A percentile compares a stretch with the other conserved stretches of the same genome.
phyloP scores from a whole-genome alignment of 2,888 invertebrate genomes.

The Eristalis pertinax region DNA sequence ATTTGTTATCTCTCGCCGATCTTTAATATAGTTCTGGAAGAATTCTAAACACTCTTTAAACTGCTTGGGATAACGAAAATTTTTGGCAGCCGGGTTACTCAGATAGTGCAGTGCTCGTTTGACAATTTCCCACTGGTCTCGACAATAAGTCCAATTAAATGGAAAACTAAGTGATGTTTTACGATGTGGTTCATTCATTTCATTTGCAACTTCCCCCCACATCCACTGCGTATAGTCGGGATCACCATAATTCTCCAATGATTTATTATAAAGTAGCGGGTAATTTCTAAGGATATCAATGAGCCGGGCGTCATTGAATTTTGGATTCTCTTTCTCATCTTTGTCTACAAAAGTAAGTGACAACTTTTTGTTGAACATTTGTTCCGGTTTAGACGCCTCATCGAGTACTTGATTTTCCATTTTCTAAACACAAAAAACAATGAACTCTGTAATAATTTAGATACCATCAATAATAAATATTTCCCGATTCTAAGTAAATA shows the following conservation, averaged over 20 bases:
- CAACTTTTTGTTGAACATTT: slow-evolving; percentile 10
- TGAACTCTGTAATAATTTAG: neutral
- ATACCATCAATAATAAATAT: neutral
- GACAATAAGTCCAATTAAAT: slow-evolving; percentile 46
- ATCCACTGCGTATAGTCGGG: slow-evolving; percentile 63
- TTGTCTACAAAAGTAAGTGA: slow-evolving; percentile 52
- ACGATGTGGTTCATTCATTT: slow-evolving; percentile 61
- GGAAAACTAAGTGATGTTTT: slow-evolving; percentile 53
- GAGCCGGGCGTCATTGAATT: slow-evolving; percentile 59
- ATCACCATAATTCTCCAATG: slow-evolving; percentile 57
- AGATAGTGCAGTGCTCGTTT: slow-evolving; percentile 46
- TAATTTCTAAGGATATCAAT: slow-evolving; percentile 57
- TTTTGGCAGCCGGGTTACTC: slow-evolving; percentile 58
- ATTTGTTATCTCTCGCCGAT: slow-evolving; percentile 31
- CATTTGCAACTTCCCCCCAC: slow-evolving; percentile 64
- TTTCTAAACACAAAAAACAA: neutral
- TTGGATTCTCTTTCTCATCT: slow-evolving; percentile 61
- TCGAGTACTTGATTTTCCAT: slow-evolving; percentile 7
- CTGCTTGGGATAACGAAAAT: slow-evolving; percentile 55
- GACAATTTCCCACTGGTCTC: slow-evolving; percentile 55
- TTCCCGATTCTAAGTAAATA: neutral
- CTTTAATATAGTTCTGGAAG: slow-evolving; percentile 60
- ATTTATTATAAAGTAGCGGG: slow-evolving; percentile 61
- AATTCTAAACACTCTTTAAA: slow-evolving; percentile 60
- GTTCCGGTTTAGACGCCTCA: neutral